Base-by-base conservation (phyloP, 64 coral and sea anemone genomes). In the Hydrozoanthus tunicans region DNA sequence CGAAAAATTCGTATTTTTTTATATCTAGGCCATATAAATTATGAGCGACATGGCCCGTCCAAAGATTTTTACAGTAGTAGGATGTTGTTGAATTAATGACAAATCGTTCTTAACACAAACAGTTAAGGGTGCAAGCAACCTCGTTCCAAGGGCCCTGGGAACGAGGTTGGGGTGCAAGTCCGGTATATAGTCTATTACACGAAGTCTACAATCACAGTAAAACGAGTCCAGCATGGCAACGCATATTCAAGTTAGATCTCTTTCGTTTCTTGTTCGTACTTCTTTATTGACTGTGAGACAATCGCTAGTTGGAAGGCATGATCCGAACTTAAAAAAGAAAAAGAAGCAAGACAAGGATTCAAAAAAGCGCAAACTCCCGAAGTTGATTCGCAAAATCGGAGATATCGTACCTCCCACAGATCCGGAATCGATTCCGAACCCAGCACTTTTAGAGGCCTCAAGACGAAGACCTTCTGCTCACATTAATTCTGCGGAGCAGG, bases 291-390 rank as follows among this genome's bases (percentile, higher is more conserved):
- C 92, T 26, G 79, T 94, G 0, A 81, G 92, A 6, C 95, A 93
- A 52, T 58, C 82, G 3, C 54, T 96, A 24, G 76, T 79, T 52
- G 75, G 63, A 9, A 93, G 95, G 74, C 95, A 97, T 64, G 93
- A 93, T 63, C 95, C 95, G 10, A 90, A 91, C 64, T 90, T 97
- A 3, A 97, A 97, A 73, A 94, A 79, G 72, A 97, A 97, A 79
- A 93, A 93, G 25, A 81, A 89, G 25, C 95, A 88, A 61, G 15
- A 62, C 12, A 93, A 94, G 32, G 90, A 92, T 52, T 64, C 79
- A 53, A 90, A 81, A 14, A 93, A 71, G 67, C 92, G 93, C 52
- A 97, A 97, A 61, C 58, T 68, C 8, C 57, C 51, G 54, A 82
- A 89, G 0, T 66, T 89, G 14, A 60, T 94, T 14, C 92, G 95